A percentile compares a stretch with the other conserved stretches of the same genome.
Evolutionary conservation across 2,113 vertebrate genomes (phyloP).

Genomic region (Columbina picui): DNA sequence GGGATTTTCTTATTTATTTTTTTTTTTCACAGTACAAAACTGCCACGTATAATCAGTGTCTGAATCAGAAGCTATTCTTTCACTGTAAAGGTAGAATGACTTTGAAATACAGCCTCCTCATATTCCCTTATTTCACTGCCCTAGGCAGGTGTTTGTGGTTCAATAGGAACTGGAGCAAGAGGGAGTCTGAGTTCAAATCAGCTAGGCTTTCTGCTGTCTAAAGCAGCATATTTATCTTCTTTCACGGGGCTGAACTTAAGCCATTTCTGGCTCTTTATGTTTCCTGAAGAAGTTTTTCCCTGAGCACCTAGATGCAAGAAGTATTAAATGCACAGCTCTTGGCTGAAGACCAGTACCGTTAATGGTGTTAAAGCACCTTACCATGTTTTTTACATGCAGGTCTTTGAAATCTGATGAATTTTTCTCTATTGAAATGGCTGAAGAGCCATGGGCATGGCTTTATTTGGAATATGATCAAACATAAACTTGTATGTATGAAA

Average conservation of each 20-base stretch:
- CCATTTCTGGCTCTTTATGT: background rate
- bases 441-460: background rate
- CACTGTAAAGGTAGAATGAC: background rate
- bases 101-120: background rate
- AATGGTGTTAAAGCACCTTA: background rate
- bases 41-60: conserved; percentile 7
- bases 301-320: background rate
- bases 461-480: background rate
- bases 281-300: background rate
- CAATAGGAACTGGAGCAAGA: background rate
- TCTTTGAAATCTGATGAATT: background rate
- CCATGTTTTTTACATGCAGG: background rate
- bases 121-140: background rate
- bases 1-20: background rate
- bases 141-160: background rate
- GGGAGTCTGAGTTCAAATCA: background rate
- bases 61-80: conserved; percentile 55
- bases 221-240: background rate
- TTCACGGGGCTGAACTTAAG: background rate
- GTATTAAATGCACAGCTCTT: rapidly evolving
- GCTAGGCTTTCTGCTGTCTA: background rate
- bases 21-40: background rate
- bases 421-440: background rate
- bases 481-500: background rate
- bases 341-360: background rate